Percentiles rank a stretch among this genome's conserved stretches.
These are phyloP conservation scores for Oryzias woworae DNA, from an alignment of 2,113 vertebrate genomes.

Conservation along the genomic window DNA sequence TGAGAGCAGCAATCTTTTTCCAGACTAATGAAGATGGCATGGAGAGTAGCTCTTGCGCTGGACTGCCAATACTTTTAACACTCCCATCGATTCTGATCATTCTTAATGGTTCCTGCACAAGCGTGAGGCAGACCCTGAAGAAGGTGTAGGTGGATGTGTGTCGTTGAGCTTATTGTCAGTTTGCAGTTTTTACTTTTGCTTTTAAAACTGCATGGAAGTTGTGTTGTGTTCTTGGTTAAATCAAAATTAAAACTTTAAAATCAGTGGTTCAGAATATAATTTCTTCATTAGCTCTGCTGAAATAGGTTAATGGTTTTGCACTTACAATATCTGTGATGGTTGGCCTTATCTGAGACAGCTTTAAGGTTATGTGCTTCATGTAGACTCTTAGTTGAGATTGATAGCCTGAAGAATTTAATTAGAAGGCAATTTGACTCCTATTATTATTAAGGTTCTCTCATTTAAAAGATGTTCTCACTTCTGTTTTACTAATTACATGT, in stretches of 20 bases:
- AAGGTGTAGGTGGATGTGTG: constrained; percentile 25
- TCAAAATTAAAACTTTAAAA: too few relatives aligned
- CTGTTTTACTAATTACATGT: too few relatives aligned
- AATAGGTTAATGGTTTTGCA: neutral
- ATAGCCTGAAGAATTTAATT: too few relatives aligned
- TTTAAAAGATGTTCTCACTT: too few relatives aligned
- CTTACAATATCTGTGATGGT: neutral
- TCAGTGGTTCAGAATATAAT: too few relatives aligned
- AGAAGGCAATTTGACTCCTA: too few relatives aligned
- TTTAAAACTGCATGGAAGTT: too few relatives aligned
- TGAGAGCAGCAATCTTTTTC: constrained; percentile 47
- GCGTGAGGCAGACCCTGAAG: constrained; percentile 46
- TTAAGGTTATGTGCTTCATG: neutral
- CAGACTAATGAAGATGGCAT: constrained; percentile 66
- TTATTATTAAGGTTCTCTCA: too few relatives aligned
- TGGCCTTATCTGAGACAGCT: neutral
- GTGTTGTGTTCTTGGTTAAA: too few relatives aligned
- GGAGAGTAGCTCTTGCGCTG: constrained; percentile 45
- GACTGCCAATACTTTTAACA: constrained; percentile 67
- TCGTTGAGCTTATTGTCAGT: neutral
- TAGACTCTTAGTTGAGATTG: too few relatives aligned
- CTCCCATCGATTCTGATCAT: constrained; percentile 71
- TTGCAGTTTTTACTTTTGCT: neutral
- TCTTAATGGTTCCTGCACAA: constrained; percentile 62
- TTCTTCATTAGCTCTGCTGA: too few relatives aligned